Evolutionary conservation across 2,797 vertebrate species (phyloP).

Genomic region (Triplophysa yarkandensis): DNA sequence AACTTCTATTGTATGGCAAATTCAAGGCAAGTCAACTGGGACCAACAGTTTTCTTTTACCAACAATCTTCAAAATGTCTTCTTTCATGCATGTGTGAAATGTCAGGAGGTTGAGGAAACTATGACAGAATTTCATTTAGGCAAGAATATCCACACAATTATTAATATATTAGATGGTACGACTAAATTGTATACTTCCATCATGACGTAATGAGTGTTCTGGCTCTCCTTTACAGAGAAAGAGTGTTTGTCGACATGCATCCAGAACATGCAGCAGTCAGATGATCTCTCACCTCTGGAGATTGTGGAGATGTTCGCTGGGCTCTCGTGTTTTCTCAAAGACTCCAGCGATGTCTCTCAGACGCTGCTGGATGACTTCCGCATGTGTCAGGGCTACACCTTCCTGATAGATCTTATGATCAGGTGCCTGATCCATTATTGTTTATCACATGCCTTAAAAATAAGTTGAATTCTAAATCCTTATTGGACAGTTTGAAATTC

Average conservation of each 20-base stretch:
- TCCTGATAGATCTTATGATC: slow-evolving; percentile 95
- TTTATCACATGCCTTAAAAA: not conserved
- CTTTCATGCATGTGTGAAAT: too few relatives aligned
- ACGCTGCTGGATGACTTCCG: slow-evolving; percentile 95
- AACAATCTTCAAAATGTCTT: too few relatives aligned
- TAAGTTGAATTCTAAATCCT: not conserved
- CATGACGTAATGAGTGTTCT: not conserved
- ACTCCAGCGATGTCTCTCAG: slow-evolving; percentile 96
- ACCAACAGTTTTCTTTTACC: too few relatives aligned
- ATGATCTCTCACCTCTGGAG: slow-evolving; percentile 93
- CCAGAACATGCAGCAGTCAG: slow-evolving; percentile 99
- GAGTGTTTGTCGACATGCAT: slow-evolving; percentile 95
- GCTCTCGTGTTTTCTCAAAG: slow-evolving; percentile 98
- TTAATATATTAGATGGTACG: not conserved
- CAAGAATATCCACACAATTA: too few relatives aligned
- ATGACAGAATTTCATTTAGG: too few relatives aligned
- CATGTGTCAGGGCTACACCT: slow-evolving; percentile 97
- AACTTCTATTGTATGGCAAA: too few relatives aligned
- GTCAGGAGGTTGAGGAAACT: too few relatives aligned
- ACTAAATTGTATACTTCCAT: not conserved
- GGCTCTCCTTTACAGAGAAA: slow-evolving; percentile 81
- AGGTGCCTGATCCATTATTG: slow-evolving; percentile 72
- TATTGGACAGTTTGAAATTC: not conserved
- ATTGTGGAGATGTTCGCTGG: slow-evolving; percentile 99
- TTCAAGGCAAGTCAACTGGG: too few relatives aligned